These are phyloP conservation scores for Styela clava DNA, from an alignment of 23 tunicate species.

Conservation along the genomic window DNA sequence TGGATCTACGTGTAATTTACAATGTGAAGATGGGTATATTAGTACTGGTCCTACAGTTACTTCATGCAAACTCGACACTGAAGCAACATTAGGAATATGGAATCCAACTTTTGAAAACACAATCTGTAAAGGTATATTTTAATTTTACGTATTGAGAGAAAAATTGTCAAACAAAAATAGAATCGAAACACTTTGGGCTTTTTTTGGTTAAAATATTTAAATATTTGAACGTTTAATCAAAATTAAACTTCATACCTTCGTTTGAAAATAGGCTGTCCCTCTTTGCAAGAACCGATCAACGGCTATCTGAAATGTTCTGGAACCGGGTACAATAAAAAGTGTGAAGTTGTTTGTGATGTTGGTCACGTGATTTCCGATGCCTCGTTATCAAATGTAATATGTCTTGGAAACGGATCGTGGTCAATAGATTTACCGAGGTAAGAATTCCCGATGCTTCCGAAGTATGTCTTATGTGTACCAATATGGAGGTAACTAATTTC, in stretches of 20 bases:
- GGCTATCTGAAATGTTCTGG: neutral
- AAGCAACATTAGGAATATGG: neutral
- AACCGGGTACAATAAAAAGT: neutral
- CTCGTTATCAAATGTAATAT: neutral
- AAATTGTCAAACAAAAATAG: too few species aligned
- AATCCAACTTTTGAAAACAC: neutral
- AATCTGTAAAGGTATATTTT: neutral
- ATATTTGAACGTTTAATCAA: too few species aligned
- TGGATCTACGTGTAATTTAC: neutral
- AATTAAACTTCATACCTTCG: too few species aligned
- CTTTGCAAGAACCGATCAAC: neutral
- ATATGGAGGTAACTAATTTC: too few species aligned
- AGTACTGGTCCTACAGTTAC: neutral
- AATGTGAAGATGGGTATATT: neutral
- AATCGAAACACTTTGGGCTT: too few species aligned
- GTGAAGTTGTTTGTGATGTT: neutral
- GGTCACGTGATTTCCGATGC: neutral
- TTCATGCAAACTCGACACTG: neutral
- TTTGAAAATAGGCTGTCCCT: too few species aligned
- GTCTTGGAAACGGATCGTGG: constrained; percentile 20
- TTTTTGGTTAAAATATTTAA: too few species aligned
- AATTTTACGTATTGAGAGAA: too few species aligned
- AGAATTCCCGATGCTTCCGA: too few species aligned
- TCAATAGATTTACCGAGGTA: neutral
- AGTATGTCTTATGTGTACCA: too few species aligned